These are phyloP conservation scores for Tringa solitaria DNA, from an alignment of 2,113 vertebrate species.

Conservation along the genomic window DNA sequence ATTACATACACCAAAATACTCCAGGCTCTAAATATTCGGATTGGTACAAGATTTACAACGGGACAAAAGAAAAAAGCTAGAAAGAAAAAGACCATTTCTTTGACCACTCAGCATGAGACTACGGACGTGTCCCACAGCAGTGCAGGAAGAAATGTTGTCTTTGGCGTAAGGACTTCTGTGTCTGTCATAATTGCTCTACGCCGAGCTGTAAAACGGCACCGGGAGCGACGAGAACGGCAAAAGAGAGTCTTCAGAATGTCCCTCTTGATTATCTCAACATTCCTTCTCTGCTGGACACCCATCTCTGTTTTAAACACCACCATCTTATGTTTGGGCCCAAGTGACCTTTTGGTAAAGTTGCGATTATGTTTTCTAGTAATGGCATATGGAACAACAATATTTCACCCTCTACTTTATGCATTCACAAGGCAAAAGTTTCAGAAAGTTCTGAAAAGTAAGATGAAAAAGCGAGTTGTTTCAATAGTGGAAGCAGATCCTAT, in stretches of 20 bases:
- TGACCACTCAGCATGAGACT: conserved; percentile 87
- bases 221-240: conserved; percentile 93
- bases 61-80: conserved; percentile 91
- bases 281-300: conserved; percentile 98
- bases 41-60: conserved; percentile 92
- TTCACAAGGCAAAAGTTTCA: conserved; percentile 99
- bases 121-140: conserved; percentile 85
- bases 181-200: conserved; percentile 97
- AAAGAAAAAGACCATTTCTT: conserved; percentile 94
- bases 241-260: conserved; percentile 98
- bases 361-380: conserved; percentile 97
- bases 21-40: conserved; percentile 96
- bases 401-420: conserved; percentile 95
- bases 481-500: conserved; percentile 95
- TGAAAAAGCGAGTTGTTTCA: conserved; percentile 98
- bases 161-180: conserved; percentile 95
- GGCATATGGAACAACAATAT: conserved; percentile 98
- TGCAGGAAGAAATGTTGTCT: conserved; percentile 82
- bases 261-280: conserved; percentile 95
- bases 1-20: conserved; percentile 98
- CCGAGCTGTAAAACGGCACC: conserved; percentile 92
- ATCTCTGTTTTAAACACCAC: conserved; percentile 96
- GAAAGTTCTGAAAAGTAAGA: conserved; percentile 98
- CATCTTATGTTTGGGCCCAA: conserved; percentile 92
- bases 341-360: conserved; percentile 90